phyloP scores from a whole-genome alignment of 2,888 invertebrate genomes.

The Epinotia brunnichana region DNA sequence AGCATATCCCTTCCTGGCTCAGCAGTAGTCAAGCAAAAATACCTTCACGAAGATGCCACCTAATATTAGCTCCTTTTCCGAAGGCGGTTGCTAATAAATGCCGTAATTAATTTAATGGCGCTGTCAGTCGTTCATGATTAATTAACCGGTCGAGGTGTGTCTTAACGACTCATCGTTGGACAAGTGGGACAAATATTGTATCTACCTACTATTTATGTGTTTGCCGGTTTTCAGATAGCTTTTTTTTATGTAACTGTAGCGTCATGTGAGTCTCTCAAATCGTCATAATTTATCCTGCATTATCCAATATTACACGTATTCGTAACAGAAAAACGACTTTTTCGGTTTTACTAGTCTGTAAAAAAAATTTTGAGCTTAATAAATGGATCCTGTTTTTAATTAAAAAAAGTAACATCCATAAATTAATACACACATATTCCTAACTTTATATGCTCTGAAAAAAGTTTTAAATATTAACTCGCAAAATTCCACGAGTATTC shows the following conservation, averaged over 20 bases:
- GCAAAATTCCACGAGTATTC: not conserved
- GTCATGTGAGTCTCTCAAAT: too few relatives aligned
- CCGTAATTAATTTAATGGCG: constrained; percentile 10
- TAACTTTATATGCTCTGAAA: not conserved
- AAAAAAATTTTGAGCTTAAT: too few relatives aligned
- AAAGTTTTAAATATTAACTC: not conserved
- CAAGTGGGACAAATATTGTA: not conserved
- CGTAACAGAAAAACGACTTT: too few relatives aligned
- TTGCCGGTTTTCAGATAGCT: too few relatives aligned
- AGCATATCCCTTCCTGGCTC: too few relatives aligned
- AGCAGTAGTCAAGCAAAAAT: too few relatives aligned
- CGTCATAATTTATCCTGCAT: too few relatives aligned
- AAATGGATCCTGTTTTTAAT: not conserved
- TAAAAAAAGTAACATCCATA: not conserved
- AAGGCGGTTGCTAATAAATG: not conserved
- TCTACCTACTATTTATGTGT: not conserved
- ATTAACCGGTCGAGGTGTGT: constrained; percentile 1
- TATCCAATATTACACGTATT: too few relatives aligned
- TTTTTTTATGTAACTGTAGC: too few relatives aligned
- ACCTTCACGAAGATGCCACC: too few relatives aligned
- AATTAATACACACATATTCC: not conserved
- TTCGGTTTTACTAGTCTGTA: too few relatives aligned
- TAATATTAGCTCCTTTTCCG: not conserved
- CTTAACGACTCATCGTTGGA: not conserved
- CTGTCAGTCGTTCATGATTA: not conserved